Conservation (phyloP, 2,888 invertebrate species). For the Syritta pipiens region DNA sequence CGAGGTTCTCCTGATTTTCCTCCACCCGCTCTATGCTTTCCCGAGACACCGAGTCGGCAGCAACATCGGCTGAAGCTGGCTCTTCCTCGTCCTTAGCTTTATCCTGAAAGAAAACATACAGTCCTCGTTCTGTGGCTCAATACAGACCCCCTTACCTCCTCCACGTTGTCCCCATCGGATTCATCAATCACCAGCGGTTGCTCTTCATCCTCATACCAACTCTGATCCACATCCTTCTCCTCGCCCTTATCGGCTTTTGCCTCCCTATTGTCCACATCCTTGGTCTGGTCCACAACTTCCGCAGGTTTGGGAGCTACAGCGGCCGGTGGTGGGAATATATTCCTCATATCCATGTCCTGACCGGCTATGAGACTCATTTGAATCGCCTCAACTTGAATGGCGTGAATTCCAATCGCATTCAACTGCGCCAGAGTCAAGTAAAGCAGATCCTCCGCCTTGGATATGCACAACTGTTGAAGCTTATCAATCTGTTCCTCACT, state of each 20-base stretch:
- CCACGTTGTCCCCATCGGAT: conserved; percentile 8
- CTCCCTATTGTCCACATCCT: not conserved
- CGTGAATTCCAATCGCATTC: conserved; percentile 53
- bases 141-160: not conserved
- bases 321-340: conserved; percentile 3
- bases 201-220: conserved; percentile 49
- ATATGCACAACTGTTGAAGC: conserved; percentile 22
- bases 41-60: no score
- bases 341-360: conserved; percentile 52
- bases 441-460: conserved; percentile 38
- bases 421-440: conserved; percentile 47
- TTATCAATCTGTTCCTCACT: conserved; percentile 34
- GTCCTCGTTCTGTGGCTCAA: no score
- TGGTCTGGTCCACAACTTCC: not conserved
- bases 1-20: not conserved
- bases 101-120: not conserved
- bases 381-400: conserved; percentile 54
- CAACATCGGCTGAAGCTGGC: no score
- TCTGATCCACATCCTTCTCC: not conserved
- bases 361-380: conserved; percentile 38
- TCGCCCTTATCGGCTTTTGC: not conserved
- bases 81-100: not conserved
- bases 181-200: conserved; percentile 51
- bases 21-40: no score
- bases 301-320: not conserved